Evolutionary conservation across 1,140 invertebrate genomes (phyloP).

Genomic region (Brachionus angularis): DNA sequence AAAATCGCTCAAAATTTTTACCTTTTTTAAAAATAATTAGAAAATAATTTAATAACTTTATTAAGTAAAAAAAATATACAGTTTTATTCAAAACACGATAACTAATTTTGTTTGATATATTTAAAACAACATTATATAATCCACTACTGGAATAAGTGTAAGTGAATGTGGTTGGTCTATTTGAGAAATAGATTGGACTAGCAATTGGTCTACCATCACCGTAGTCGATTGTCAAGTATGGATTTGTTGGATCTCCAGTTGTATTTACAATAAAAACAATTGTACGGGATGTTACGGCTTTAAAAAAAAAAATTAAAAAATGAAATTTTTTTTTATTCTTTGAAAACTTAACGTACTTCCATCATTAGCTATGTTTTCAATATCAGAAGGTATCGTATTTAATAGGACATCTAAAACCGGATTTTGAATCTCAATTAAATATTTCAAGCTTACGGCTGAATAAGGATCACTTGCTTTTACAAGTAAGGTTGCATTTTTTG

Average conservation of each 20-base stretch:
- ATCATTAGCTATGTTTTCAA: neutral
- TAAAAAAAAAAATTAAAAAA: neutral
- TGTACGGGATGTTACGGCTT: neutral
- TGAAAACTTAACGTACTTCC: slow-evolving; percentile 14
- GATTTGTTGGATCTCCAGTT: neutral
- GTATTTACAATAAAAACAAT: neutral
- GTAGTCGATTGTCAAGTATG: neutral
- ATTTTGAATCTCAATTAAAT: slow-evolving; percentile 5
- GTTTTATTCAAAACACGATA: too few species aligned
- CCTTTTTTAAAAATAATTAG: neutral
- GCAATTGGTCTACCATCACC: slow-evolving; percentile 2
- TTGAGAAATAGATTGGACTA: slow-evolving; percentile 5
- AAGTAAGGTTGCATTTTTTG: slow-evolving; percentile 7
- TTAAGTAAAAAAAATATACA: too few species aligned
- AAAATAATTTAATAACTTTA: too few species aligned
- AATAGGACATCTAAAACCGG: neutral
- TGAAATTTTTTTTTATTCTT: neutral
- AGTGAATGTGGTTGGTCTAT: neutral
- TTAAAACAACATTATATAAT: neutral
- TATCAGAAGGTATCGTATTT: neutral
- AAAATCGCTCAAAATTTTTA: slow-evolving; percentile 12
- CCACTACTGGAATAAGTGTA: slow-evolving; percentile 10
- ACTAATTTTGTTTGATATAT: slow-evolving; percentile 21
- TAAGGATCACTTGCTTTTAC: slow-evolving; percentile 18
- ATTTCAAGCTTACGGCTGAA: slow-evolving; percentile 4